Base-by-base conservation (phyloP, 2,113 vertebrate genomes). In the Cynocephalus volans region DNA sequence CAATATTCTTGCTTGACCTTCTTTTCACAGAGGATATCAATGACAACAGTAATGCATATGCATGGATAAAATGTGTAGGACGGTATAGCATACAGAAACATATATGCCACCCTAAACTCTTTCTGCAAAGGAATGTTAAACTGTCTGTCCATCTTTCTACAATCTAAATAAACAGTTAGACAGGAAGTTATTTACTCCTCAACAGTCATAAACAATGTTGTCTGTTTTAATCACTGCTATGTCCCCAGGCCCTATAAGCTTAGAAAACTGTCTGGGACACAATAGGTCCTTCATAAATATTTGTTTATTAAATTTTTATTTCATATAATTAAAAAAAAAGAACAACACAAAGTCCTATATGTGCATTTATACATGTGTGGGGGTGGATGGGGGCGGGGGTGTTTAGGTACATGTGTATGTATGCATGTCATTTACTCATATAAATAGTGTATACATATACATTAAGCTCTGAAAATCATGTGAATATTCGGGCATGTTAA, bases 291-390 rank as follows among this genome's bases (percentile, higher is more conserved):
- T 75, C 33, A 91, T 26, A 93, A 75, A 50, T 60, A 89, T 67
- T 88, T 69, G 10, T 65, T 41, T 41, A 52, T n/a, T 54, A 73
- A 87, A 79, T 69, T 91, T 12, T 87, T 75, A 56, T 82, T 93
- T 95, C 72, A 52, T n/a, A 24, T 41, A 88, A 73, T 36, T 52
- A 28, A 48, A 93, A 86, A 93, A 62, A 54, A 72, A 41, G 41
- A 58, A 45, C 23, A 75, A 18, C 8, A 72, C 10, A 82, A 73
- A 73, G 88, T 65, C 2, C 2, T 33, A 36, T 88, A 8, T 77
- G 33, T 77, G 1, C 11, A 62, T 64, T n/a, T 76, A 14, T 31
- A 41, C 75, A 2, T 33, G 15, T 33, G 13, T 33, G 11, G 26
- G 0, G 58, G 6, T 36, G 24, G 50, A 5, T 48, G 54, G 48